Conservation (phyloP, 2,797 vertebrate species). For the Phyllotis vaccarum region DNA sequence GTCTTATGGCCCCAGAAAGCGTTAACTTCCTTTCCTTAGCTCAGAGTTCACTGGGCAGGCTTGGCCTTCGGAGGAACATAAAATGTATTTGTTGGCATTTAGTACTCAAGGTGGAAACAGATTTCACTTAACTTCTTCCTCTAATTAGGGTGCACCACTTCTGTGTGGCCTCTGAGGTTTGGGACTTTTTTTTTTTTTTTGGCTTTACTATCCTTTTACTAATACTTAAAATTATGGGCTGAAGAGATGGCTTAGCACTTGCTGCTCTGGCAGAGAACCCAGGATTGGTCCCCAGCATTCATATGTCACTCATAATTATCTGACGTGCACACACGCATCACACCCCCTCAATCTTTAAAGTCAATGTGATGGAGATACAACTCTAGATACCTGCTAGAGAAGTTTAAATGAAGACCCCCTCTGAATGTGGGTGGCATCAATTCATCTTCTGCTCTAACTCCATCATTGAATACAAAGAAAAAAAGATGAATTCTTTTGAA, state of each 20-base stretch:
- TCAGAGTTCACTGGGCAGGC: conserved; percentile 54
- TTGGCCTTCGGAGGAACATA: conserved; percentile 51
- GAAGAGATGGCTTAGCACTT: background rate
- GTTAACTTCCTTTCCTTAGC: conserved; percentile 55
- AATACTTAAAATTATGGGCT: background rate
- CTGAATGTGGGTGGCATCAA: background rate
- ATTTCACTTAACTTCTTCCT: conserved; percentile 53
- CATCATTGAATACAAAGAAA: background rate
- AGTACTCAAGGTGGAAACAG: background rate
- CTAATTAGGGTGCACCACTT: conserved; percentile 27
- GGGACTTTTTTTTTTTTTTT: no score
- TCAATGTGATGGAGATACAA: background rate
- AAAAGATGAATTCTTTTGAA: background rate
- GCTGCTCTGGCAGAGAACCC: background rate
- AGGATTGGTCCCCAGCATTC: background rate
- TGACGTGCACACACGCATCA: no score
- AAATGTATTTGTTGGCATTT: background rate
- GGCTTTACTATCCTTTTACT: background rate
- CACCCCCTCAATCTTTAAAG: background rate
- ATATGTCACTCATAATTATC: background rate
- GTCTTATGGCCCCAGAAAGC: background rate
- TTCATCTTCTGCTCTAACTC: background rate
- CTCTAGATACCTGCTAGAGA: background rate
- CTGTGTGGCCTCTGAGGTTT: background rate
- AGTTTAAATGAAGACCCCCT: background rate